A percentile compares a stretch with the other conserved stretches of the same genome.
These are phyloP conservation scores for Ceratoteleas bidentatus DNA, from an alignment of 1,140 invertebrate species.

Conservation along the genomic window DNA sequence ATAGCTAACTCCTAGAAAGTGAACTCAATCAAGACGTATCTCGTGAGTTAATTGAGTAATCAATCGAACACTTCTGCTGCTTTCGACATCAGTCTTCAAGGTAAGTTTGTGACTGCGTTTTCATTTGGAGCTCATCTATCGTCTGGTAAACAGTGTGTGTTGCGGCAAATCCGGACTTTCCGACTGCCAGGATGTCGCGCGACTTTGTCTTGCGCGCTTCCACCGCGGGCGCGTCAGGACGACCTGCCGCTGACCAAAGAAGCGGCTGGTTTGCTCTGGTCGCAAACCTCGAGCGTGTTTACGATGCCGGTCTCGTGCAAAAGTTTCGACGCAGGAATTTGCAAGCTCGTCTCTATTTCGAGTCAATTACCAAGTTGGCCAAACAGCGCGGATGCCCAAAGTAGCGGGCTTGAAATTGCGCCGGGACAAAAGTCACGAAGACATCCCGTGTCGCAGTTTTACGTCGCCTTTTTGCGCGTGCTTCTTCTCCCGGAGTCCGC, in stretches of 20 bases:
- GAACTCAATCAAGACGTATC: too few relatives aligned
- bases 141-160: slow-evolving; percentile 86
- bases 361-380: slow-evolving; percentile 70
- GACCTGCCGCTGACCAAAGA: slow-evolving; percentile 84
- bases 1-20: too few relatives aligned
- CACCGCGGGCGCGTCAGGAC: slow-evolving; percentile 84
- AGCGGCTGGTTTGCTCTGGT: slow-evolving; percentile 83
- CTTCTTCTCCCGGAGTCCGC: slow-evolving; percentile 1
- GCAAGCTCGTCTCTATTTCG: slow-evolving; percentile 75
- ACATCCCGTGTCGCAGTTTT: slow-evolving; percentile 17
- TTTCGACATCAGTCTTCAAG: too few relatives aligned
- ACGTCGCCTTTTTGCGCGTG: background rate
- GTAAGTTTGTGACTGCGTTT: slow-evolving; percentile 83
- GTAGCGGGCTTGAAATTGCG: slow-evolving; percentile 39
- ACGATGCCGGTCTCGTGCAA: slow-evolving; percentile 71
- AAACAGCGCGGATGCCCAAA: slow-evolving; percentile 48
- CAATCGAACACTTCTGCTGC: too few relatives aligned
- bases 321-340: slow-evolving; percentile 76
- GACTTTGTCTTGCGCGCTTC: slow-evolving; percentile 84
- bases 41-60: too few relatives aligned
- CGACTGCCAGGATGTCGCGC: slow-evolving; percentile 83
- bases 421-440: slow-evolving; percentile 37
- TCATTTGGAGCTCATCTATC: slow-evolving; percentile 83
- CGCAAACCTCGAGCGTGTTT: slow-evolving; percentile 64
- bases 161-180: slow-evolving; percentile 85